Evolutionary conservation across 2,888 invertebrate species (phyloP).

Genomic region (Eupithecia abbreviata): DNA sequence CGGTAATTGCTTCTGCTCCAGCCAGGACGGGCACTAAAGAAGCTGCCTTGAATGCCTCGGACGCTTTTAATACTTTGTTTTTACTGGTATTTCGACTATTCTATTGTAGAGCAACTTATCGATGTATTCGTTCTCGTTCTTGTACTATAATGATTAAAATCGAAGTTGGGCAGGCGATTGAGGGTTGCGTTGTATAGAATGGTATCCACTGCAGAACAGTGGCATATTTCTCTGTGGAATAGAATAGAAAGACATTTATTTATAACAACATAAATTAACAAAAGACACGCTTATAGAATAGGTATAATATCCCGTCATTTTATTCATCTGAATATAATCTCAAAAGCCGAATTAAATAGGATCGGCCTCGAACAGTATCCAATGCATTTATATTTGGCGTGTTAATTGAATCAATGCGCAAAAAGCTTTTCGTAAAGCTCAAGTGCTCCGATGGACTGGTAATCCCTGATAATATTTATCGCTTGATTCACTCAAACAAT

Average conservation of each 20-base stretch:
- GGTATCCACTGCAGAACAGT: background rate
- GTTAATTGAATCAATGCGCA: slow-evolving; percentile 23
- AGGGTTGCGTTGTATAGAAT: background rate
- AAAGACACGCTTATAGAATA: too few species aligned
- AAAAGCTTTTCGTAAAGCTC: slow-evolving; percentile 13
- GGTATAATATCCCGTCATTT: background rate
- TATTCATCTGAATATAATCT: background rate
- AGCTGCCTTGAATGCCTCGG: background rate
- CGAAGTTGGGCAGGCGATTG: background rate
- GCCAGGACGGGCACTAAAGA: background rate
- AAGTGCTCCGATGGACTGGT: background rate
- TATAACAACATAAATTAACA: too few species aligned
- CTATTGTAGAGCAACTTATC: background rate
- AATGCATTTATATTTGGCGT: slow-evolving; percentile 22
- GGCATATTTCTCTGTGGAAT: background rate
- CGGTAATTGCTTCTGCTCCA: background rate
- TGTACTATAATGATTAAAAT: background rate
- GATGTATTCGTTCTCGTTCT: background rate
- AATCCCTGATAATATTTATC: background rate
- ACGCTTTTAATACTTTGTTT: background rate
- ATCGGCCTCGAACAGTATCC: slow-evolving; percentile 3
- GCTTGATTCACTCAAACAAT: background rate
- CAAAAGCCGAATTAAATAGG: slow-evolving; percentile 8
- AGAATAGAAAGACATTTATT: too few species aligned
- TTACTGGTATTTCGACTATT: background rate